Percentiles rank a stretch among this genome's conserved stretches.
These are phyloP conservation scores for Melieria omissa DNA, from an alignment of 2,888 invertebrate genomes.

Conservation along the genomic window DNA sequence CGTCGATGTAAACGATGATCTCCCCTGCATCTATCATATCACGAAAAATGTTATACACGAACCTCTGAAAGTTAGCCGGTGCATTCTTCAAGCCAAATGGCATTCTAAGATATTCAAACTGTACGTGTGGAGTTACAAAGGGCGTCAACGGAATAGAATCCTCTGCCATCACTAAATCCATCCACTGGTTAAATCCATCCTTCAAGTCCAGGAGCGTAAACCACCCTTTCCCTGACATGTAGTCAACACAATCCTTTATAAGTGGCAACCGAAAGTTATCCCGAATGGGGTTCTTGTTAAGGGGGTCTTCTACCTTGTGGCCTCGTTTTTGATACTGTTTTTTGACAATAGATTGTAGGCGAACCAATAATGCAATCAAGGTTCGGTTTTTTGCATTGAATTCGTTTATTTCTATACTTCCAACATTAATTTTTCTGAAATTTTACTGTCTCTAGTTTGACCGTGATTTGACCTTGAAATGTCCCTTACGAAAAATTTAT, in stretches of 20 bases:
- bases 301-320: no score
- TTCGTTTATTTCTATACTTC: no score
- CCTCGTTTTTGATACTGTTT: no score
- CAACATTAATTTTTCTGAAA: no score
- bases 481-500: no score
- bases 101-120: background rate
- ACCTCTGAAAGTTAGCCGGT: conserved; percentile 6
- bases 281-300: conserved; percentile 9
- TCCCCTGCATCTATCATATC: conserved; percentile 16
- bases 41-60: conserved; percentile 1
- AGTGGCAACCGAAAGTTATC: conserved; percentile 18
- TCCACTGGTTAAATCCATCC: conserved; percentile 11
- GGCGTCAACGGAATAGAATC: background rate
- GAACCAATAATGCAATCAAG: no score
- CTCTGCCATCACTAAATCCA: conserved; percentile 5
- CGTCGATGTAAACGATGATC: conserved; percentile 15
- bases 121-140: background rate
- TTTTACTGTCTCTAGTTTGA: no score
- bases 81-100: conserved; percentile 14
- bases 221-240: conserved; percentile 14
- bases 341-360: no score
- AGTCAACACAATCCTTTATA: conserved; percentile 1
- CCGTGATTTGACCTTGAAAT: no score
- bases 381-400: no score
- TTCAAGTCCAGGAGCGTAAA: conserved; percentile 14